Conservation (phyloP, 2,113 vertebrate species). For the Tragelaphus buxtoni region DNA sequence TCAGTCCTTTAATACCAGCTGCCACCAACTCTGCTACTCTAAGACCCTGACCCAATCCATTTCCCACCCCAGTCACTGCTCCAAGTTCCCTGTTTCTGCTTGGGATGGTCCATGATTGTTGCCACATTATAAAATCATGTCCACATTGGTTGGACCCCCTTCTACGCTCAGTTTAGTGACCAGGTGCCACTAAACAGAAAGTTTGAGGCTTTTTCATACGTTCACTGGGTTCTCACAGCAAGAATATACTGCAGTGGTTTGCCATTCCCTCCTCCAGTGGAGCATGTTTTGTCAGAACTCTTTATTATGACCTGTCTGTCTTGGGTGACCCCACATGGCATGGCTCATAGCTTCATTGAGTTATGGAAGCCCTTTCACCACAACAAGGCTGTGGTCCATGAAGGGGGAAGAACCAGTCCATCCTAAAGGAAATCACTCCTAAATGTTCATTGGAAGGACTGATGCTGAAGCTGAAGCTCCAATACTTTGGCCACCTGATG, state of each 20-base stretch:
- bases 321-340: neutral
- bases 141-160: neutral
- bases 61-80: neutral
- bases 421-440: neutral
- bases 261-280: neutral
- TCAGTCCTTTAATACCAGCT: neutral
- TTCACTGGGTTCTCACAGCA: neutral
- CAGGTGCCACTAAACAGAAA: neutral
- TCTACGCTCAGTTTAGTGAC: neutral
- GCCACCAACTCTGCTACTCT: neutral
- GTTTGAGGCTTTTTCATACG: neutral
- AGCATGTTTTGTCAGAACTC: neutral
- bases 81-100: neutral
- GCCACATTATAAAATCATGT: neutral
- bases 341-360: neutral
- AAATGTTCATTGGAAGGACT: neutral
- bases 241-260: neutral
- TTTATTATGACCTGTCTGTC: neutral
- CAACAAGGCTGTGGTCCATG: neutral
- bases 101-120: no score
- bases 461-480: neutral
- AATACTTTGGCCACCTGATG: no score
- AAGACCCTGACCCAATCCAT: neutral
- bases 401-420: neutral
- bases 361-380: neutral